Evolutionary conservation across 2,888 invertebrate genomes (phyloP).

Genomic region (Agrotis ipsilon): DNA sequence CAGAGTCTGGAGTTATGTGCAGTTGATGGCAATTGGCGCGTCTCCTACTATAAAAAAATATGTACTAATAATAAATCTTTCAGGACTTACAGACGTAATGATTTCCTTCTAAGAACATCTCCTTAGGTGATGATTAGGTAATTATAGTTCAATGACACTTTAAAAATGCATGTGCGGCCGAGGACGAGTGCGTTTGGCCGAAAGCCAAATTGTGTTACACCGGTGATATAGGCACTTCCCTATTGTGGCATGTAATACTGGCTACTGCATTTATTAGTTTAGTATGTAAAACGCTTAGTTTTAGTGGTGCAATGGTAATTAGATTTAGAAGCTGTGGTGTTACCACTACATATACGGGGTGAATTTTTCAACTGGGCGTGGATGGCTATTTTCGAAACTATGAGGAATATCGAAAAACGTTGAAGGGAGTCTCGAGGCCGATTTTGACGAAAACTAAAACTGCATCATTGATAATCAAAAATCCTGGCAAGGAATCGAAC

Average conservation of each 20-base stretch:
- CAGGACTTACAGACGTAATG: background rate
- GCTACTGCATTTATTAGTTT: background rate
- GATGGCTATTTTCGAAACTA: too few species aligned
- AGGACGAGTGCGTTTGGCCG: conserved; percentile 61
- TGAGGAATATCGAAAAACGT: too few species aligned
- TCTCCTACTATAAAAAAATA: background rate
- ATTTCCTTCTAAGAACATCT: conserved; percentile 21
- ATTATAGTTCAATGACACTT: conserved; percentile 70
- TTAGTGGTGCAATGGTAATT: background rate
- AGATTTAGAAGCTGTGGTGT: too few species aligned
- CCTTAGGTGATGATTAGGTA: conserved; percentile 62
- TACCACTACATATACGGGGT: too few species aligned
- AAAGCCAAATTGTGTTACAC: conserved; percentile 54
- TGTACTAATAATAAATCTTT: background rate
- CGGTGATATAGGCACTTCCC: conserved; percentile 52
- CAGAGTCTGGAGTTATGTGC: background rate
- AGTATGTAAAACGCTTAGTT: background rate
- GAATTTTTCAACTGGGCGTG: too few species aligned
- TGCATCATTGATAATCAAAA: too few species aligned
- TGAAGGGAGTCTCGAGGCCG: too few species aligned
- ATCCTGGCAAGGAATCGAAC: too few species aligned
- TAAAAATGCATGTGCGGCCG: conserved; percentile 55
- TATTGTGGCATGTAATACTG: conserved; percentile 29
- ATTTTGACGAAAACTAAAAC: too few species aligned
- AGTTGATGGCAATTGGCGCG: background rate